Conservation (phyloP, 2,113 vertebrate species). For the Ranitomeya variabilis region DNA sequence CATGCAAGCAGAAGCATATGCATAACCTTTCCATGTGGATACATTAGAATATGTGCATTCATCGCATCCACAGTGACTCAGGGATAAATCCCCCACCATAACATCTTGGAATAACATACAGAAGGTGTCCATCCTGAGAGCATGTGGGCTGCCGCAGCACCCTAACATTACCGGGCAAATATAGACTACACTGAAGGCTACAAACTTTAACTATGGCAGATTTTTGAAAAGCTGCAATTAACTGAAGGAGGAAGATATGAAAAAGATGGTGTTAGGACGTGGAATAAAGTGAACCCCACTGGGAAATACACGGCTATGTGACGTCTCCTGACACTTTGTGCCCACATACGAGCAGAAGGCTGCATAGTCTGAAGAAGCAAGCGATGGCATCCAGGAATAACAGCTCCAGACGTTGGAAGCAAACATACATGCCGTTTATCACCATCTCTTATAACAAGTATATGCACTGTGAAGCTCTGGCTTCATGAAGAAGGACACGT, state of each 20-base stretch:
- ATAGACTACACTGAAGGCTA: not conserved
- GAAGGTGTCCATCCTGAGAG: not conserved
- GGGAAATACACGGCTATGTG: not conserved
- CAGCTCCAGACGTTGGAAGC: not conserved
- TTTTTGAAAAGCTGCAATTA: slow-evolving; percentile 2
- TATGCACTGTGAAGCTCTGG: not conserved
- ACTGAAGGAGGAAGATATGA: not conserved
- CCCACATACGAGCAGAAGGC: not conserved
- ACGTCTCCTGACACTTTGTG: not conserved
- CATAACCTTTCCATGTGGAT: not conserved
- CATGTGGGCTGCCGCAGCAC: not conserved
- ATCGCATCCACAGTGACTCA: not conserved
- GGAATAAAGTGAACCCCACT: not conserved
- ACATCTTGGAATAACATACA: not conserved
- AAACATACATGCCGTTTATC: not conserved
- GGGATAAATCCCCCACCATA: not conserved
- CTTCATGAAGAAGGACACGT: not conserved
- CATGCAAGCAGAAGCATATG: not conserved
- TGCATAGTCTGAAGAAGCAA: not conserved
- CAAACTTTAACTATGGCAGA: slow-evolving; percentile 7
- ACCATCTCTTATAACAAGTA: not conserved
- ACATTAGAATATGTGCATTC: not conserved
- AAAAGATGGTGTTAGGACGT: not conserved
- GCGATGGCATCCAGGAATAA: not conserved
- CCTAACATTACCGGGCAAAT: not conserved